Conservation (phyloP, 2,888 invertebrate species). For the Harpalus rubripes region DNA sequence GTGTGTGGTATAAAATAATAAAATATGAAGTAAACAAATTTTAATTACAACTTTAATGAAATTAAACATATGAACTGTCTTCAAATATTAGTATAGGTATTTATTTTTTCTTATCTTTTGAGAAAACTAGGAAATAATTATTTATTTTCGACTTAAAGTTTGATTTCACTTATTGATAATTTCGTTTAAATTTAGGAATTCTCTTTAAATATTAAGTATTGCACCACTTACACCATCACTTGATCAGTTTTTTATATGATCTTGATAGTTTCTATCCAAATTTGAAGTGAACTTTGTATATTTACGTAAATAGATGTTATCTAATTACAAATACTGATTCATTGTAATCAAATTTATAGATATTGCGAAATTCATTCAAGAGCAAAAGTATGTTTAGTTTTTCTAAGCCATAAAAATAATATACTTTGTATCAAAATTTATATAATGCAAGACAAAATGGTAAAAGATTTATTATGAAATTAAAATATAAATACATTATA, state of each 20-base stretch:
- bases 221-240: background rate
- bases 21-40: no score
- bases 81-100: no score
- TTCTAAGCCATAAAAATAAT: no score
- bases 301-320: constrained; percentile 1
- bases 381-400: no score
- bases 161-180: background rate
- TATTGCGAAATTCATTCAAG: background rate
- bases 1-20: no score
- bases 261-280: constrained; percentile 1
- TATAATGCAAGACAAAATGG: no score
- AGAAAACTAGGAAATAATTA: background rate
- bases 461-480: no score
- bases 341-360: background rate
- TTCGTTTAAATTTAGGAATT: background rate
- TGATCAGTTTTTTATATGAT: constrained; percentile 5
- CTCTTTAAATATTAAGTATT: background rate
- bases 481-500: no score
- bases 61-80: no score
- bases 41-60: no score
- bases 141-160: background rate
- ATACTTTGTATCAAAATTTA: no score
- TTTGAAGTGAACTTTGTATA: background rate
- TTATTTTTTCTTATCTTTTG: no score
- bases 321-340: background rate